Conservation (phyloP, 2,888 invertebrate species). For the Meganola albula region DNA sequence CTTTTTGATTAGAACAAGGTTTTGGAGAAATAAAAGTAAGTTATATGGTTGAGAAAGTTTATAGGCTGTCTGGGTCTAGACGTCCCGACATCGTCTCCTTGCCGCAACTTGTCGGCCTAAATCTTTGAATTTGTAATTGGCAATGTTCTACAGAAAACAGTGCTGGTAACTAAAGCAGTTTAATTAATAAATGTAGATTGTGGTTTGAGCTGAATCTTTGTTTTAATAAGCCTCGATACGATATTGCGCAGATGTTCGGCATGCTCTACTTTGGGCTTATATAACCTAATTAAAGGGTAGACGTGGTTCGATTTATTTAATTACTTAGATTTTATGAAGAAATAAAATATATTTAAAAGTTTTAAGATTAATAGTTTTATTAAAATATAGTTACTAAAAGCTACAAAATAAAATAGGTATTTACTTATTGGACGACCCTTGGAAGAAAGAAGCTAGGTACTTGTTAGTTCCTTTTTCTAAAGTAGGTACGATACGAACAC, state of each 20-base stretch:
- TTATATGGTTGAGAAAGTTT: conserved; percentile 39
- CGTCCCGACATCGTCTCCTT: conserved; percentile 29
- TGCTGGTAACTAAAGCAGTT: conserved; percentile 2
- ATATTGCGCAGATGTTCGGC: neutral
- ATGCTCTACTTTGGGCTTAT: too few species aligned
- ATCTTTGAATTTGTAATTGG: conserved; percentile 32
- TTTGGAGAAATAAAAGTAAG: conserved; percentile 34
- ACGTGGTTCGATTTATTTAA: too few species aligned
- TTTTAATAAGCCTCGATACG: neutral
- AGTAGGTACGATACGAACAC: too few species aligned
- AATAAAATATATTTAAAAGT: too few species aligned
- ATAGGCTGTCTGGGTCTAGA: conserved; percentile 47
- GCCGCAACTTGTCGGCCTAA: conserved; percentile 24
- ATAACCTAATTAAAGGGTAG: too few species aligned
- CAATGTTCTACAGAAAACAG: conserved; percentile 12
- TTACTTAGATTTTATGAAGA: too few species aligned
- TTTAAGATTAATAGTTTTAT: too few species aligned
- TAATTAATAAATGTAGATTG: conserved; percentile 10
- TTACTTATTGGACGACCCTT: too few species aligned
- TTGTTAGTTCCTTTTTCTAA: too few species aligned
- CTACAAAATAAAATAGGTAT: too few species aligned
- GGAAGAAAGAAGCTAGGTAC: too few species aligned
- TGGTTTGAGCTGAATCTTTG: neutral
- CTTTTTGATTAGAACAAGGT: conserved; percentile 23
- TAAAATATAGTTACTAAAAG: too few species aligned